Conservation (phyloP, 1,140 invertebrate species). For the Drosophila miranda region DNA sequence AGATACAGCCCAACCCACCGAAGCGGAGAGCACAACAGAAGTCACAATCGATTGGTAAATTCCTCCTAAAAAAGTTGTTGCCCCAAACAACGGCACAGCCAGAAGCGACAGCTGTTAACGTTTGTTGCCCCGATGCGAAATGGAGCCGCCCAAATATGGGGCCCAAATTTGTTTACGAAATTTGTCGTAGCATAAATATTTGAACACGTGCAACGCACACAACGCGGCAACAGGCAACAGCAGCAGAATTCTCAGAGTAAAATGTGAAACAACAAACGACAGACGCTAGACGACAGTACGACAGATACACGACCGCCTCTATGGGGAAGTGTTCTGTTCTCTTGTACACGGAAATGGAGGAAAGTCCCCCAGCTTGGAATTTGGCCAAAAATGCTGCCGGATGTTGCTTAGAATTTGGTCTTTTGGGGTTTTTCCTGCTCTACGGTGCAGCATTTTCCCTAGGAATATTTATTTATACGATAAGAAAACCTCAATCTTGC, state of each 20-base stretch:
- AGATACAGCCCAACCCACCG: neutral
- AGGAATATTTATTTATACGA: slow-evolving; percentile 18
- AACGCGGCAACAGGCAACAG: slow-evolving; percentile 13
- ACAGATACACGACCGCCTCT: no score
- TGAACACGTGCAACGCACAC: slow-evolving; percentile 49
- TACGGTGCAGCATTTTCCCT: slow-evolving; percentile 1
- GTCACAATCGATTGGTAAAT: slow-evolving; percentile 28
- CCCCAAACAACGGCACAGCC: slow-evolving; percentile 28
- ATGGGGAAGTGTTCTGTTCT: slow-evolving; percentile 33
- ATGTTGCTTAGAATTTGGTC: slow-evolving; percentile 36
- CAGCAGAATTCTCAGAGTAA: slow-evolving; percentile 37
- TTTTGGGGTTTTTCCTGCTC: slow-evolving; percentile 21
- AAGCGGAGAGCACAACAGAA: slow-evolving; percentile 32
- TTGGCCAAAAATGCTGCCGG: slow-evolving; percentile 44
- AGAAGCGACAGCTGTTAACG: slow-evolving; percentile 44
- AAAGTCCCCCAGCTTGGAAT: slow-evolving; percentile 42
- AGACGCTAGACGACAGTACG: neutral
- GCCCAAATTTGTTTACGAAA: slow-evolving; percentile 55
- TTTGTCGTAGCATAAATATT: slow-evolving; percentile 60
- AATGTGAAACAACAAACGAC: slow-evolving; percentile 28
- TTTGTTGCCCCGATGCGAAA: slow-evolving; percentile 22
- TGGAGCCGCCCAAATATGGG: slow-evolving; percentile 10
- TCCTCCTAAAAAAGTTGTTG: slow-evolving; percentile 34
- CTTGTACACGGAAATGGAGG: slow-evolving; percentile 31
- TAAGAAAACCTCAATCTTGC: slow-evolving; percentile 9